Evolutionary conservation across 2,888 invertebrate genomes (phyloP).

Genomic region (Sinelater perroti): DNA sequence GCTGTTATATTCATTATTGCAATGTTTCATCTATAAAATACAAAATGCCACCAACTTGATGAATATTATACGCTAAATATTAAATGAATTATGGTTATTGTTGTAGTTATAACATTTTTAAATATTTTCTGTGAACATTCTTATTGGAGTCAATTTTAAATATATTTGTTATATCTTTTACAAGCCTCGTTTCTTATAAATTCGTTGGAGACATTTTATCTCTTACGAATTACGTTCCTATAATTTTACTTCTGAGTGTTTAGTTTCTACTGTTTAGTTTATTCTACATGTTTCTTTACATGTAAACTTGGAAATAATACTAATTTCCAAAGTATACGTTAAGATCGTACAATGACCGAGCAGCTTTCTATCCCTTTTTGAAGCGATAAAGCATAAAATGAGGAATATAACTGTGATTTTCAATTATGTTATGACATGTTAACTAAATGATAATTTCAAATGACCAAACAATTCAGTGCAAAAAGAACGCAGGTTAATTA

Average conservation of each 20-base stretch:
- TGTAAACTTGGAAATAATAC: too few species aligned
- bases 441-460: too few species aligned
- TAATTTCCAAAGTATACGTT: too few species aligned
- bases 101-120: conserved; percentile 35
- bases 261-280: background rate
- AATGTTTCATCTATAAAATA: conserved; percentile 53
- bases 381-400: too few species aligned
- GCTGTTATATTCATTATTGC: conserved; percentile 79
- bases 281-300: background rate
- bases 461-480: too few species aligned
- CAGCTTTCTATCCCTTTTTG: too few species aligned
- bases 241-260: background rate
- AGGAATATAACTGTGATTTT: too few species aligned
- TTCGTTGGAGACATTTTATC: conserved; percentile 17
- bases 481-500: too few species aligned
- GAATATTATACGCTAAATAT: conserved; percentile 30
- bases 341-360: too few species aligned
- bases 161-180: conserved; percentile 47
- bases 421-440: too few species aligned
- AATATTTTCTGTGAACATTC: conserved; percentile 36
- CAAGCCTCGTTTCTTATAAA: conserved; percentile 24
- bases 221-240: conserved; percentile 3
- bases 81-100: conserved; percentile 37
- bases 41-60: conserved; percentile 23
- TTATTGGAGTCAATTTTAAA: conserved; percentile 31